Evolutionary conservation across 37 sponge, comb jelly and placozoan genomes (phyloP).

Genomic region (Aplysina aerophoba): DNA sequence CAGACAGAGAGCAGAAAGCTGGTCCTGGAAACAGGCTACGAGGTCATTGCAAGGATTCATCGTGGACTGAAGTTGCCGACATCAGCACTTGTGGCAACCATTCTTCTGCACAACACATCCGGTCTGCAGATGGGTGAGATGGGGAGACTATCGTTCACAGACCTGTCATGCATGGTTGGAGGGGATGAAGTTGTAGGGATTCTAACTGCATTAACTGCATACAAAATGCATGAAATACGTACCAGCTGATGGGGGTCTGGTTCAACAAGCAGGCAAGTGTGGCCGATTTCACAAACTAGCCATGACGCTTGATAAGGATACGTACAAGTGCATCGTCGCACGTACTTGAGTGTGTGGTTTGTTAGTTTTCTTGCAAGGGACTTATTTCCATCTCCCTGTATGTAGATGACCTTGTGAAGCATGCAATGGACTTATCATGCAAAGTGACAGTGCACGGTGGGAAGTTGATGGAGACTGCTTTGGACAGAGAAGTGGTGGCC

Average conservation of each 20-base stretch:
- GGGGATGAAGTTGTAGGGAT: too few relatives aligned
- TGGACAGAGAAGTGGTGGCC: slow-evolving; percentile 22
- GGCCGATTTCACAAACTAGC: too few relatives aligned
- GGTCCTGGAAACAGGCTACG: slow-evolving; percentile 66
- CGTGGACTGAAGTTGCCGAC: slow-evolving; percentile 54
- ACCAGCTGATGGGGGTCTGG: too few relatives aligned
- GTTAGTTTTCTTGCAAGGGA: not conserved
- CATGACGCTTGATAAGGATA: too few relatives aligned
- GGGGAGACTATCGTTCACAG: too few relatives aligned
- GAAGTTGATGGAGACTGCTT: not conserved
- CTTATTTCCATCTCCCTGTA: not conserved
- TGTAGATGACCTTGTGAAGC: slow-evolving; percentile 47
- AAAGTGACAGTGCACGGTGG: slow-evolving; percentile 47
- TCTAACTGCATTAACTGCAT: too few relatives aligned
- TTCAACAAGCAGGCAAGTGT: too few relatives aligned
- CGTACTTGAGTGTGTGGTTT: too few relatives aligned
- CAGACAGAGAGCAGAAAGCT: slow-evolving; percentile 54
- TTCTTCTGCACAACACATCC: slow-evolving; percentile 49
- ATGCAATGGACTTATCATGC: slow-evolving; percentile 34
- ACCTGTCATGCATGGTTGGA: too few relatives aligned
- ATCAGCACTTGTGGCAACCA: slow-evolving; percentile 70
- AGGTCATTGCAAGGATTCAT: slow-evolving; percentile 63
- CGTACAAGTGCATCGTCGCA: too few relatives aligned
- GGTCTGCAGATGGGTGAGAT: too few relatives aligned
- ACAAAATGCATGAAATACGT: too few relatives aligned